These are phyloP conservation scores for Melitaea athalia DNA, from an alignment of 2,888 invertebrate genomes.

Conservation along the genomic window DNA sequence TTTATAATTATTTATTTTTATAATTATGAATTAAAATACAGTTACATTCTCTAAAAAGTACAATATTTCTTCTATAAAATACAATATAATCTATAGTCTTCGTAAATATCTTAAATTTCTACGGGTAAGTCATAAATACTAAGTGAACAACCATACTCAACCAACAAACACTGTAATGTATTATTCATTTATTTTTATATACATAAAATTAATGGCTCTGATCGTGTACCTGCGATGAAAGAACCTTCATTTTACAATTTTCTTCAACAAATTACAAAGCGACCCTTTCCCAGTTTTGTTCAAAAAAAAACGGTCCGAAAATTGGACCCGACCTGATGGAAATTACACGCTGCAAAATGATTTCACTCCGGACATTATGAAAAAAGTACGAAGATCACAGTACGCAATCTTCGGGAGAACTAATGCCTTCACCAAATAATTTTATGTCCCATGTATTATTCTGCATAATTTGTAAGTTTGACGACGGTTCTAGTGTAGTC, in stretches of 20 bases:
- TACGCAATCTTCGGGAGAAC: slow-evolving; percentile 9
- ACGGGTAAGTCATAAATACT: no score
- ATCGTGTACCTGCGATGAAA: slow-evolving; percentile 16
- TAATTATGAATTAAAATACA: no score
- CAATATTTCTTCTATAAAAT: no score
- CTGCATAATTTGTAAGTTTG: background rate
- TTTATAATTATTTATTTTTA: no score
- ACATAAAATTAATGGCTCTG: slow-evolving; percentile 8
- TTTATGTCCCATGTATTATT: background rate
- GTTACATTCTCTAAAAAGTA: no score
- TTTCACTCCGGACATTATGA: slow-evolving; percentile 13
- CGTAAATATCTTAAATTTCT: no score
- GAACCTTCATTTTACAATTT: slow-evolving; percentile 23
- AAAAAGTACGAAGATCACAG: background rate
- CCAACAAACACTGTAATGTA: background rate
- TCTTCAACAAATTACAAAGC: slow-evolving; percentile 28
- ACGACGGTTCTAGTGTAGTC: no score
- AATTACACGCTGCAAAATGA: slow-evolving; percentile 19
- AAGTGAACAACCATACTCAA: no score
- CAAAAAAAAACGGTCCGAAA: slow-evolving; percentile 26
- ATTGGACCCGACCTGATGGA: slow-evolving; percentile 18
- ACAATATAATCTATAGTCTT: no score
- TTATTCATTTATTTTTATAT: slow-evolving; percentile 1
- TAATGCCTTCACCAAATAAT: slow-evolving; percentile 1
- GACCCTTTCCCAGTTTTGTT: slow-evolving; percentile 24